A percentile compares a stretch with the other conserved stretches of the same genome.
Evolutionary conservation across 2,888 invertebrate genomes (phyloP).

Genomic region (Noctua pronuba): DNA sequence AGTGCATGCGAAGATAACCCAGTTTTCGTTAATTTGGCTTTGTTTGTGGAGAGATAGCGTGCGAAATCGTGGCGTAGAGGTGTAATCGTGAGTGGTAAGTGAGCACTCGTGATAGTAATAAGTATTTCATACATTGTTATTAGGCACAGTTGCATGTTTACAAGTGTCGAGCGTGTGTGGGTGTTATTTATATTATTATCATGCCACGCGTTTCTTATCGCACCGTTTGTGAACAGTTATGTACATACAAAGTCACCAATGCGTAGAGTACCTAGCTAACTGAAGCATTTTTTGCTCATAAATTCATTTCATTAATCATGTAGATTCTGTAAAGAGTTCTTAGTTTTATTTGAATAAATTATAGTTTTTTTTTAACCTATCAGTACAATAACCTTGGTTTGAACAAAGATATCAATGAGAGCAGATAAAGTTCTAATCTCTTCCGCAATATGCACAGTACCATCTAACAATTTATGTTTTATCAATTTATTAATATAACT

Average conservation of each 20-base stretch:
- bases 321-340: not conserved
- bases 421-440: slow-evolving; percentile 39
- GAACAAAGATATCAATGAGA: slow-evolving; percentile 30
- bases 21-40: slow-evolving; percentile 48
- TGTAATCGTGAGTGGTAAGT: slow-evolving; percentile 47
- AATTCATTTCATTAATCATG: not conserved
- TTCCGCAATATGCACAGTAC: slow-evolving; percentile 4
- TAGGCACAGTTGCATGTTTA: slow-evolving; percentile 60
- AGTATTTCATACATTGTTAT: slow-evolving; percentile 33
- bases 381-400: slow-evolving; percentile 22
- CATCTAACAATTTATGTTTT: slow-evolving; percentile 15
- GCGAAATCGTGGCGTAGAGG: slow-evolving; percentile 37
- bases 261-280: slow-evolving; percentile 4
- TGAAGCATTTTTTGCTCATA: not conserved
- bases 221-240: slow-evolving; percentile 43
- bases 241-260: slow-evolving; percentile 26
- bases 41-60: slow-evolving; percentile 51
- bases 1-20: slow-evolving; percentile 43
- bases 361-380: not conserved
- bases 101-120: slow-evolving; percentile 38
- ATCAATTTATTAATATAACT: slow-evolving; percentile 19
- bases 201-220: slow-evolving; percentile 66
- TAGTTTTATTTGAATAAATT: not conserved
- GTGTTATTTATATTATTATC: slow-evolving; percentile 70
- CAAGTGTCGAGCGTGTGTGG: slow-evolving; percentile 53